Evolutionary conservation across 2,888 invertebrate genomes (phyloP), one percentile per base, ranked within the genome.

Genomic region (Lymantria dispar): DNA sequence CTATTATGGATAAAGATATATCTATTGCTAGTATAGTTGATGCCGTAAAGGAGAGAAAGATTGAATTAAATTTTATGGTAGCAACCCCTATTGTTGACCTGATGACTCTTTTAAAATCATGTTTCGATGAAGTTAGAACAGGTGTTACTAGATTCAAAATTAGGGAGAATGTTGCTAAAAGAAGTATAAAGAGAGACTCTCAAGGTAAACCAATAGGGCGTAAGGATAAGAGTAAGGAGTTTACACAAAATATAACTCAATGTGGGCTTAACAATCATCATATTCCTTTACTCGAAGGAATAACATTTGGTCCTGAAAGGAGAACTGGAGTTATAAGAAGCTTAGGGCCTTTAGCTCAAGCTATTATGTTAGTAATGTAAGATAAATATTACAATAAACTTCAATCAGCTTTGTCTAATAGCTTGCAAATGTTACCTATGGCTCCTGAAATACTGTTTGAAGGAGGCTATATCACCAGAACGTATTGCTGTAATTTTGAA

Each of bases 371-470:
- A 8, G 43, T 54, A 0, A 50, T 48, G 47, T 15, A 40, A 8
- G 40, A 40, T 11, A 40, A 40, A 11, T 22, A 10, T 9, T 40
- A 9, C 10, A 15, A 29, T 12, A 66, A 71, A 39, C 33, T 67
- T 0, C 42, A 8, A 12, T 50, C 43, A 7, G 58, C 62, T 33
- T 8, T 72, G 0, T 1, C 0, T 2, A 42, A 66, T 10, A 66
- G 68, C 10, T 29, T 68, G 0, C 64, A 68, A 36, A 69, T 72
- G 70, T n/a, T 72, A 0, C 66, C 67, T n/a, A 70, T 70, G 67
- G 15, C 56, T 10, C 0, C 40, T 0, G 67, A 68, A 30, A 64
- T 66, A 7, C 0, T 42, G 41, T 0, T 15, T 70, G 0, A 62
- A 64, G 10, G 68, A 69, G 0, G 59, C 64, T n/a, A 44, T 1